Evolutionary conservation across 2,797 vertebrate genomes (phyloP), one percentile per base, ranked within the genome.

Genomic region (Sebastolobus alascanus): DNA sequence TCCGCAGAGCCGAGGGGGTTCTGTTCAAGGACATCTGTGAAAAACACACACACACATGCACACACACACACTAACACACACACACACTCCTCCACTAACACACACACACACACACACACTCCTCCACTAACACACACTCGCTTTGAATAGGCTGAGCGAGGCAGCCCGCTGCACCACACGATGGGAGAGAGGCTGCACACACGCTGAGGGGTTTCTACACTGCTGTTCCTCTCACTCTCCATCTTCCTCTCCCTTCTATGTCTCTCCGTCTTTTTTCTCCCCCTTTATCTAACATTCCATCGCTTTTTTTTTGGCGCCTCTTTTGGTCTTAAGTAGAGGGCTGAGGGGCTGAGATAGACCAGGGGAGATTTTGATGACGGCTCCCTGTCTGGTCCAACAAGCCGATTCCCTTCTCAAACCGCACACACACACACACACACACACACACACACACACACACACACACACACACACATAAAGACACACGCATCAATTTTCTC

Each of bases 21-120:
- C 93, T 95, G 94, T 96, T 96, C 95, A 96, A 96, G 96, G 93
- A 93, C 93, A 92, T 95, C 91, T 94, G 92, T 95, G 92, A 92
- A 92, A 84, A 88, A 88, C 55, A 79, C 60, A 73, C 55, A 50
- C 77, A 60, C 84, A 50, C 79, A 88, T 25, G 25, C 55, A 68
- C 60, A 73, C 54, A 50, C 25, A 25, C 25, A 25, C 25, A 25
- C 25, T 25, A 25, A 25, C 67, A 35, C 78, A 64, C 78, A 43
- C 78, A 74, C 75, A 56, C 79, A 77, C 73, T 37, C 79, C 52
- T 67, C 33, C 66, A 59, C 83, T n/a, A 80, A 73, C 80, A 88
- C 55, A 68, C 60, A 73, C 54, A 50, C 67, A 35, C 78, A 64
- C 78, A 43, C 78, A 74, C 75, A 56, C 79, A 77, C 73, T 37